A percentile compares a stretch with the other conserved stretches of the same genome.
Conservation (phyloP, 2,888 invertebrate genomes). For the Cinara cedri region DNA sequence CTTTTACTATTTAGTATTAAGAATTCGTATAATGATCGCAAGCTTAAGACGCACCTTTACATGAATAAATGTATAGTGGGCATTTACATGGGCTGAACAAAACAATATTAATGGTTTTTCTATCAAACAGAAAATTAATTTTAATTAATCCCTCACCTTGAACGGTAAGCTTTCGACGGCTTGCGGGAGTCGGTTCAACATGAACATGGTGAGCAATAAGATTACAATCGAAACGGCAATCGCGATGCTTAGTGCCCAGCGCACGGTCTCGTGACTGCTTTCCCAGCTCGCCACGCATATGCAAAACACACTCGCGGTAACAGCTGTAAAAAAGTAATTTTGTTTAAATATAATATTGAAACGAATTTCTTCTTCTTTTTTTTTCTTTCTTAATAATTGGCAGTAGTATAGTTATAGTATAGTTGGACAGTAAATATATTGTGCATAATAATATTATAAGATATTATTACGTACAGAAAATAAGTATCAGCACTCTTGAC, state of each 20-base stretch:
- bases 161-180: conserved; percentile 71
- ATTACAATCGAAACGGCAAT: conserved; percentile 66
- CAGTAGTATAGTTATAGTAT: too few species aligned
- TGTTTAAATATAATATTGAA: too few species aligned
- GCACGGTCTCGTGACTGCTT: conserved; percentile 59
- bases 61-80: too few species aligned
- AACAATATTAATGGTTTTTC: too few species aligned
- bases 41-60: too few species aligned
- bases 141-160: conserved; percentile 71
- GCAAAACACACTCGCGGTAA: conserved; percentile 67
- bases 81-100: too few species aligned
- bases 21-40: too few species aligned
- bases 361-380: too few species aligned
- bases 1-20: too few species aligned
- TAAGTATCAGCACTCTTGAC: conserved; percentile 10
- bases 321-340: conserved; percentile 66
- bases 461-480: conserved; percentile 35
- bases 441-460: background rate
- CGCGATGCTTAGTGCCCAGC: conserved; percentile 62
- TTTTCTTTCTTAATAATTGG: too few species aligned
- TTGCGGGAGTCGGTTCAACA: conserved; percentile 75
- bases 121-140: too few species aligned
- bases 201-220: conserved; percentile 67
- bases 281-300: conserved; percentile 64
- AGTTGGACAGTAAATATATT: too few species aligned